These are phyloP conservation scores for Platypus cylindrus DNA, from an alignment of 2,888 invertebrate genomes.

Conservation along the genomic window DNA sequence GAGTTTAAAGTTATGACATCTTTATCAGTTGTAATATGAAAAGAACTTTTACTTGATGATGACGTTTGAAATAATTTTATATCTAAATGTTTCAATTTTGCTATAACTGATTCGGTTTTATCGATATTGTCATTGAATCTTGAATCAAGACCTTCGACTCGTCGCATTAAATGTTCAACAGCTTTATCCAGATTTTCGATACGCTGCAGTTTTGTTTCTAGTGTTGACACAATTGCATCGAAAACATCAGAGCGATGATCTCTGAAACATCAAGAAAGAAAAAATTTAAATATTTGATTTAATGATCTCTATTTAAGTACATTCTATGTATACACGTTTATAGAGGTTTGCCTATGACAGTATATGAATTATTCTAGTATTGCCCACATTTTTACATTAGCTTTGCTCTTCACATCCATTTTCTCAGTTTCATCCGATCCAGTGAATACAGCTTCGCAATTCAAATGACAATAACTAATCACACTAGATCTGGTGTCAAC, in stretches of 20 bases:
- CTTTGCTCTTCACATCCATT: no score
- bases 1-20: slow-evolving; percentile 44
- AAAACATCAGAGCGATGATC: slow-evolving; percentile 81
- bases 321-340: no score
- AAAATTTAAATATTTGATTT: neutral
- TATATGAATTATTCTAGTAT: no score
- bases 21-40: slow-evolving; percentile 12
- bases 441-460: no score
- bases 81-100: slow-evolving; percentile 62
- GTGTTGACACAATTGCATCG: slow-evolving; percentile 77
- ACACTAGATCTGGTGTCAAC: no score
- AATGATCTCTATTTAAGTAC: no score
- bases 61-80: slow-evolving; percentile 54
- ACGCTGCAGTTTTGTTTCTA: slow-evolving; percentile 76
- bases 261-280: slow-evolving; percentile 44
- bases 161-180: slow-evolving; percentile 73
- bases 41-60: slow-evolving; percentile 25
- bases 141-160: slow-evolving; percentile 71
- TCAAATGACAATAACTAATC: no score
- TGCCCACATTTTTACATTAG: no score
- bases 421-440: no score
- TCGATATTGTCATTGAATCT: slow-evolving; percentile 72
- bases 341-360: no score
- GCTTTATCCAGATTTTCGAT: slow-evolving; percentile 82
- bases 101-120: slow-evolving; percentile 72